Conservation (phyloP, 2,113 vertebrate genomes). For the Ptyas mucosa region DNA sequence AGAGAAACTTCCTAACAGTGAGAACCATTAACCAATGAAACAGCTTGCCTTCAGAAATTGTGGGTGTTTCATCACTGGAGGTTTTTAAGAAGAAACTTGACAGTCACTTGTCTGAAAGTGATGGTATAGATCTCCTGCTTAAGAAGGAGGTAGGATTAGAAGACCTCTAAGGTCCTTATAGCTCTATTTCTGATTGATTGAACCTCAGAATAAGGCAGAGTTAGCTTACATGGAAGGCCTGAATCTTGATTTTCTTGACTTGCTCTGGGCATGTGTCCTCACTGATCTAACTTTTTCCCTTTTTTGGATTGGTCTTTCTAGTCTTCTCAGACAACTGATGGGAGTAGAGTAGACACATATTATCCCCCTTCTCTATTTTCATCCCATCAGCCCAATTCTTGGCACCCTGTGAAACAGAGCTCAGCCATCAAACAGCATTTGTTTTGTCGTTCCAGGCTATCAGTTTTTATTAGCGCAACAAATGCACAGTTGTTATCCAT, state of each 20-base stretch:
- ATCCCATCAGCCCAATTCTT: neutral
- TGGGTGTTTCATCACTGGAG: no score
- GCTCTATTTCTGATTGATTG: no score
- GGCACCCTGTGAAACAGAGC: neutral
- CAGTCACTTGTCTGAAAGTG: no score
- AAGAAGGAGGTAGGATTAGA: no score
- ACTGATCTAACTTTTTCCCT: neutral
- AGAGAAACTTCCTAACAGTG: no score
- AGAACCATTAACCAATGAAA: no score
- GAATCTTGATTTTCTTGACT: neutral
- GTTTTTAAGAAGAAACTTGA: no score
- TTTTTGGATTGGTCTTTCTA: neutral
- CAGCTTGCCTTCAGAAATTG: no score
- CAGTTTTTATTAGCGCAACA: constrained; percentile 11
- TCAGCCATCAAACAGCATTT: neutral
- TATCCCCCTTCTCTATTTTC: neutral
- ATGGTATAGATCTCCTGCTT: no score
- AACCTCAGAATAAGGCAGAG: neutral
- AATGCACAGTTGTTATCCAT: constrained; percentile 14
- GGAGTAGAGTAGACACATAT: neutral
- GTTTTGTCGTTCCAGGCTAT: neutral
- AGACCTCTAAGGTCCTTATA: no score
- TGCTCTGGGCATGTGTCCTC: neutral
- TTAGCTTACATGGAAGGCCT: neutral
- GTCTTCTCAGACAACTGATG: neutral